Evolutionary conservation across 2,888 invertebrate species (phyloP).

Genomic region (Baccha elongata): DNA sequence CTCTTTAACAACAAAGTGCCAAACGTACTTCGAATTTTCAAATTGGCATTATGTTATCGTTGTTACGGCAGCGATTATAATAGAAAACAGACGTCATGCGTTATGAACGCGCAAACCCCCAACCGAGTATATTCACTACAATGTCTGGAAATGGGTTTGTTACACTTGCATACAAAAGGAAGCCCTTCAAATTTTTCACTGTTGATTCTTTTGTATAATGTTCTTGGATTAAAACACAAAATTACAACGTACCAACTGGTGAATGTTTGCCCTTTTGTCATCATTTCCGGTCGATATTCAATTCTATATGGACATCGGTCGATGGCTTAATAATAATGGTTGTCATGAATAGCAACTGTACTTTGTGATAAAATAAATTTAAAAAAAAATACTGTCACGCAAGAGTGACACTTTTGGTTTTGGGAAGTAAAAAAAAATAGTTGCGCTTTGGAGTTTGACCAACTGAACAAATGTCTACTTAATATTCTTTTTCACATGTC

Average conservation of each 20-base stretch:
- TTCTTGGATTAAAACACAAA: neutral
- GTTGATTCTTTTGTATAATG: conserved; percentile 16
- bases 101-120: conserved; percentile 40
- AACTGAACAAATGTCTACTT: neutral
- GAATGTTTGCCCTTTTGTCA: conserved; percentile 23
- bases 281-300: conserved; percentile 40
- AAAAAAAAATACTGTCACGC: neutral
- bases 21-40: conserved; percentile 9
- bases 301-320: conserved; percentile 11
- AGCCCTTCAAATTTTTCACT: conserved; percentile 34
- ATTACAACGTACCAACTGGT: conserved; percentile 19
- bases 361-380: neutral
- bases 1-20: neutral
- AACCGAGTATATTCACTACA: neutral
- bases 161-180: conserved; percentile 32
- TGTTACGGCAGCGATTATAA: neutral
- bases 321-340: conserved; percentile 11
- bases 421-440: neutral
- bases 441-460: neutral
- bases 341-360: conserved; percentile 12
- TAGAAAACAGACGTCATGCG: conserved; percentile 35
- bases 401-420: neutral
- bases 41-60: conserved; percentile 37
- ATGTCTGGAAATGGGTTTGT: conserved; percentile 30
- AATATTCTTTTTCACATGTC: too few species aligned